A percentile compares a stretch with the other conserved stretches of the same genome.
phyloP scores from a whole-genome alignment of 2,797 vertebrate species.

The Philypnodon macrostomus region DNA sequence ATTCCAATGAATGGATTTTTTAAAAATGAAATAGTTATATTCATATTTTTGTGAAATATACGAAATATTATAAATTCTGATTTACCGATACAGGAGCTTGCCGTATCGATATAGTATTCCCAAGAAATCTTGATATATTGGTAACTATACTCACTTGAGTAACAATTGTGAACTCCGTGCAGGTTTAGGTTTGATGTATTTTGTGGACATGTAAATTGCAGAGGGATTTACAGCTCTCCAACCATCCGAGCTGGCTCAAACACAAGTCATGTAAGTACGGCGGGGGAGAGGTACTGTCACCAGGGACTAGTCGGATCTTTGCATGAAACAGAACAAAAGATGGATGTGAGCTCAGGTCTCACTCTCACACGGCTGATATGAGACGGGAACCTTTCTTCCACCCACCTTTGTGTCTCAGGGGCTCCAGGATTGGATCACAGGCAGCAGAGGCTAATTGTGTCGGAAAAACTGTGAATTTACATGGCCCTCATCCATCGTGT shows the following conservation, averaged over 20 bases:
- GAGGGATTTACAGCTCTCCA: conserved; percentile 30
- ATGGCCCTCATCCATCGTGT: conserved; percentile 9
- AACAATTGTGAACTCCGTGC: neutral
- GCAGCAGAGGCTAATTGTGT: conserved; percentile 47
- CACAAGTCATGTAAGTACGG: conserved; percentile 32
- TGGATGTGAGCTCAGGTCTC: conserved; percentile 34
- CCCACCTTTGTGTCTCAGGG: conserved; percentile 29
- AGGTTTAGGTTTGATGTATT: conserved; percentile 27
- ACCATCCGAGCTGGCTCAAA: conserved; percentile 31
- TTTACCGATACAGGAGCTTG: no score
- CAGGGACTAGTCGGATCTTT: conserved; percentile 45
- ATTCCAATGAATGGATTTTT: no score
- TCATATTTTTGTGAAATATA: no score
- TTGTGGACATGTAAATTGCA: conserved; percentile 2
- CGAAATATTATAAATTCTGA: no score
- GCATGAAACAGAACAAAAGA: conserved; percentile 57
- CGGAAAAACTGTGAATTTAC: conserved; percentile 31
- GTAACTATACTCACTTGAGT: no score
- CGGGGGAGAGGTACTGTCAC: conserved; percentile 32
- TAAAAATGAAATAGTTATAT: no score
- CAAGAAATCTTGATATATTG: no score
- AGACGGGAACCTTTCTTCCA: conserved; percentile 25
- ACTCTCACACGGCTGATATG: conserved; percentile 29
- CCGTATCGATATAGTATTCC: no score
- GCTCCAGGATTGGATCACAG: conserved; percentile 12